A percentile compares a stretch with the other conserved stretches of the same genome.
Conservation (phyloP, 1,140 invertebrate genomes). For the Drosophila pallidifrons region DNA sequence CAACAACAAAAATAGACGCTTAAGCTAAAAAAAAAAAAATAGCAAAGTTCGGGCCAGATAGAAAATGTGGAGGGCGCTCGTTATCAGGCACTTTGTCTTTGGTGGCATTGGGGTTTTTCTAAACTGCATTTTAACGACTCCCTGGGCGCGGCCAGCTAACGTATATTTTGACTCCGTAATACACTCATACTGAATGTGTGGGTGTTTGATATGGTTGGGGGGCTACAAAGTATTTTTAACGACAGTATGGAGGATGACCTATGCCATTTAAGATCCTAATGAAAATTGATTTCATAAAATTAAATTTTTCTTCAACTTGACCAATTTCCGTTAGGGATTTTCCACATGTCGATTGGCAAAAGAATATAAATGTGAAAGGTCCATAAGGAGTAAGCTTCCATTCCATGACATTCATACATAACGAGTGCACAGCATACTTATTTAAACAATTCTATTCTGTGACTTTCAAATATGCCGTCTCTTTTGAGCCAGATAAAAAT, state of each 20-base stretch:
- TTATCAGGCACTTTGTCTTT: conserved; percentile 58
- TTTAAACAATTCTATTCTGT: conserved; percentile 26
- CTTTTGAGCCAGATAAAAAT: conserved; percentile 28
- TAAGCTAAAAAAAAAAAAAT: conserved; percentile 25
- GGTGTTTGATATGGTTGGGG: conserved; percentile 21
- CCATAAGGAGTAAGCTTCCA: conserved; percentile 3
- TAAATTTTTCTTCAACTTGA: conserved; percentile 43
- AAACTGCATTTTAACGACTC: conserved; percentile 78
- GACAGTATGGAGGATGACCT: conserved; percentile 30
- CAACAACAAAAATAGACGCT: conserved; percentile 17
- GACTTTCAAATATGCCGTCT: conserved; percentile 35
- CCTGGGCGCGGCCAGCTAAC: conserved; percentile 50
- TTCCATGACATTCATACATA: conserved; percentile 7
- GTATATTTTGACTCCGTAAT: conserved; percentile 24
- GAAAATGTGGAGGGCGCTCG: conserved; percentile 42
- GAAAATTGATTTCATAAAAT: conserved; percentile 72
- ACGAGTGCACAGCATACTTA: not conserved
- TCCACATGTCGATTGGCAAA: conserved; percentile 10
- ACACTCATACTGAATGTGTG: conserved; percentile 8
- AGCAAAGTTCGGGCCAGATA: conserved; percentile 14
- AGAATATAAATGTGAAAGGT: conserved; percentile 19
- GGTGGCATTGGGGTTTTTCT: conserved; percentile 38
- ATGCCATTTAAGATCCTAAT: conserved; percentile 57
- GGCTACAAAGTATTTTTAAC: conserved; percentile 44
- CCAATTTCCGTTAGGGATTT: conserved; percentile 40